Percentiles rank a stretch among this genome's conserved stretches.
Conservation (phyloP, 2,888 invertebrate genomes). For the Lottia gigantea region DNA sequence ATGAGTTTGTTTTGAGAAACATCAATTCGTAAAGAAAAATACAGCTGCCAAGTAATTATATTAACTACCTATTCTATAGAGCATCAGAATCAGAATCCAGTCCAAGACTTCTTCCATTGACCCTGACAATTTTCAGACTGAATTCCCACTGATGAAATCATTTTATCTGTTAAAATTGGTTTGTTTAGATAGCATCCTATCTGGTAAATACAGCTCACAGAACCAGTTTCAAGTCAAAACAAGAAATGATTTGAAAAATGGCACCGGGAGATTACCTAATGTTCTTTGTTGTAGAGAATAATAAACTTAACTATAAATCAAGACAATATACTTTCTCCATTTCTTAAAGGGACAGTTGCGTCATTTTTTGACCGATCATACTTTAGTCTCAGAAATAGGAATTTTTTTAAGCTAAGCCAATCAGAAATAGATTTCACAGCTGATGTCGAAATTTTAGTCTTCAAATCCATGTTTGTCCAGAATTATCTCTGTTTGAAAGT, state of each 20-base stretch:
- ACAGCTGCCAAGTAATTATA: conserved; percentile 1
- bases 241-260: not conserved
- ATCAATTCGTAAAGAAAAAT: conserved; percentile 9
- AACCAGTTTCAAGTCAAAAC: not conserved
- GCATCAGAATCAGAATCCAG: no score
- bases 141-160: conserved; percentile 2
- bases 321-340: not conserved
- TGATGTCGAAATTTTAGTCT: no score
- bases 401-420: no score
- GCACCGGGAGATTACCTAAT: not conserved
- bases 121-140: conserved; percentile 2
- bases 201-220: conserved; percentile 7
- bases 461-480: no score
- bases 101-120: not conserved
- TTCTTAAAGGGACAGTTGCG: no score
- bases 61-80: not conserved
- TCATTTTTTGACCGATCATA: no score
- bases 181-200: conserved; percentile 9
- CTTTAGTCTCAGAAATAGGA: no score
- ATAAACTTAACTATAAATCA: not conserved
- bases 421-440: no score
- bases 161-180: not conserved
- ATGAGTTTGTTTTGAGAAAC: conserved; percentile 7
- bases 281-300: conserved; percentile 6
- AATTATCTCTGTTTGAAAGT: no score